A percentile compares a stretch with the other conserved stretches of the same genome.
These are phyloP conservation scores for Machimus atricapillus DNA, from an alignment of 2,888 invertebrate species.

Conservation along the genomic window DNA sequence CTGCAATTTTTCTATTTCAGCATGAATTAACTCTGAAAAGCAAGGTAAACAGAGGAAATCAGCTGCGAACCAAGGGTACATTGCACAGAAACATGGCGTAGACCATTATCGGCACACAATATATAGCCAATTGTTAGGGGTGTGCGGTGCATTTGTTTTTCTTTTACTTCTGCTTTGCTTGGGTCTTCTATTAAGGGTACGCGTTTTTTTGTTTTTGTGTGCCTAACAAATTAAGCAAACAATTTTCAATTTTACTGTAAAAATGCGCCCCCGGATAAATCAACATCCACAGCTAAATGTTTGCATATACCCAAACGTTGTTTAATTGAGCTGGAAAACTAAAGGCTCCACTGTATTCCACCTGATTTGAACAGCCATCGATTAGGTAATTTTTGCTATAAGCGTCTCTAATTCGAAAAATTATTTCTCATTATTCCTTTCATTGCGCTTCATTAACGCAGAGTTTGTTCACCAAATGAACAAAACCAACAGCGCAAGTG, in stretches of 20 bases:
- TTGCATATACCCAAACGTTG: background rate
- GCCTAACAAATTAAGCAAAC: constrained; percentile 33
- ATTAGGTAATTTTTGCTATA: background rate
- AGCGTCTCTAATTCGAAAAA: background rate
- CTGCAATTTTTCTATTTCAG: constrained; percentile 8
- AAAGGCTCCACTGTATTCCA: background rate
- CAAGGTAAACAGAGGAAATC: constrained; percentile 18
- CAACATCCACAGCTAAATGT: constrained; percentile 19
- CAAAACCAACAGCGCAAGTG: background rate
- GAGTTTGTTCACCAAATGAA: background rate
- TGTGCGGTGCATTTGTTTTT: background rate
- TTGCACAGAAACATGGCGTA: background rate
- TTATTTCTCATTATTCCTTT: background rate
- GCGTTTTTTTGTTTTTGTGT: constrained; percentile 16
- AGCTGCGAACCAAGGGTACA: background rate
- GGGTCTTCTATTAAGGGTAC: background rate
- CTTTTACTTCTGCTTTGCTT: background rate
- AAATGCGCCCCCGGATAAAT: constrained; percentile 18
- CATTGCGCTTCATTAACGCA: background rate
- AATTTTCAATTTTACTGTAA: constrained; percentile 34
- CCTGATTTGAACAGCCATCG: background rate
- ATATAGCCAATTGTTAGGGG: constrained; percentile 1
- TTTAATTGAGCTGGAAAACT: constrained; percentile 27
- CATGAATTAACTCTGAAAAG: constrained; percentile 17
- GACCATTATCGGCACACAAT: background rate